Base-by-base conservation (phyloP, 2,888 invertebrate species). In the Salpingus planirostris region DNA sequence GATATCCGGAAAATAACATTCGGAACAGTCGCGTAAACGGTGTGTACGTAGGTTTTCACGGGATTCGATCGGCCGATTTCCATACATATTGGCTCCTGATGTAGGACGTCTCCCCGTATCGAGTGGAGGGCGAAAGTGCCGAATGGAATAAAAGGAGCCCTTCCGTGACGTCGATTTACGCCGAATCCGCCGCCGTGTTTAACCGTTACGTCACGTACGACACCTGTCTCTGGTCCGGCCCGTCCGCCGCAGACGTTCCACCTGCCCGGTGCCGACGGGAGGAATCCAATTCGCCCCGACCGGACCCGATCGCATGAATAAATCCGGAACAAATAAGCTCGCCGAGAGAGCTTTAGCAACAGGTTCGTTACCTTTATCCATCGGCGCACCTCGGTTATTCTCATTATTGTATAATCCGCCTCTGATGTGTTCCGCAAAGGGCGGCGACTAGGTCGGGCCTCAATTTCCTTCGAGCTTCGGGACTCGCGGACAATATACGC, bases 11-110 rank as follows among this genome's bases (percentile, higher is more conserved):
- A 29, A 38, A 38, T 38, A 38, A 35, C 42, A 36, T 34, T 40
- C 32, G 22, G 15, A 34, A 40, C 32, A 40, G 37, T 39, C 40
- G 32, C 37, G 35, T 38, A 44, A 38, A 44, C 37, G 38, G 23
- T 32, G 30, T 33, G 41, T 42, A 42, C 39, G 40, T 40, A 33
- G 38, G 38, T 42, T 44, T 43, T 31, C 30, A 32, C 36, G 38
- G 37, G 42, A 43, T 45, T 41, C 39, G 44, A 44, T 40, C 40
- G 40, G 23, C 33, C 36, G 37, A 57, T 59, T 58, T 56, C 57
- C 59, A 59, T 59, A 57, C 55, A 59, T 59, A 59, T 59, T 56
- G 57, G 50, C 48, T 57, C 51, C 49, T 50, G 52, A 54, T 57
- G 44, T 50, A 48, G 43, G 47, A 46, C 44, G 33, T 36, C 27